Evolutionary conservation across 2,888 invertebrate genomes (phyloP).

Genomic region (Portevinia maculata): DNA sequence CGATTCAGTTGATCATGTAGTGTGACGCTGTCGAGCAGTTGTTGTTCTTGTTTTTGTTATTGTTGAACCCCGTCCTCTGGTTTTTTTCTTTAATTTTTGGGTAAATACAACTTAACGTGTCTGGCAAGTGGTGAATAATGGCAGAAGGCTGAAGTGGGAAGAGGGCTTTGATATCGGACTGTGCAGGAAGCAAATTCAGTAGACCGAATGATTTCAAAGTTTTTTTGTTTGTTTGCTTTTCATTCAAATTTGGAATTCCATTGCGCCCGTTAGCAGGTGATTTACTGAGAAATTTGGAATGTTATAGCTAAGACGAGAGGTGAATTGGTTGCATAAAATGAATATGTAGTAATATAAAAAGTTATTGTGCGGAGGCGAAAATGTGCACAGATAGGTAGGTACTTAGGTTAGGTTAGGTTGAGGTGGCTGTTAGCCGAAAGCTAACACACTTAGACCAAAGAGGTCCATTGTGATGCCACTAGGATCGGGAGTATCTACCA

Average conservation of each 20-base stretch:
- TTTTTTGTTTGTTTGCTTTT: constrained; percentile 17
- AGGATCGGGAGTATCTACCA: too few species aligned
- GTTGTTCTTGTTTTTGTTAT: constrained; percentile 18
- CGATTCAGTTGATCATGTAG: constrained; percentile 59
- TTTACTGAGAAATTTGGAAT: constrained; percentile 48
- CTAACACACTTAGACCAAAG: too few species aligned
- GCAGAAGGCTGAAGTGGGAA: not conserved
- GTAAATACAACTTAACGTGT: constrained; percentile 57
- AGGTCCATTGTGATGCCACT: too few species aligned
- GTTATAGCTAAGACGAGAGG: constrained; percentile 7
- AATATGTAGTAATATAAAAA: too few species aligned
- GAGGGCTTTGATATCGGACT: constrained; percentile 31
- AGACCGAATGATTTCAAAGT: constrained; percentile 61
- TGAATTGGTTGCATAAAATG: constrained; percentile 25
- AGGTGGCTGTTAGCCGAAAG: too few species aligned
- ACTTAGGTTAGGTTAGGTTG: too few species aligned
- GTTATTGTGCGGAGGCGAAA: too few species aligned
- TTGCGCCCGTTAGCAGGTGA: constrained; percentile 55
- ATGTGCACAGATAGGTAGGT: too few species aligned
- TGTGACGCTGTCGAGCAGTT: constrained; percentile 23
- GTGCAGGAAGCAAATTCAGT: constrained; percentile 68
- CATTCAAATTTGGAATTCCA: constrained; percentile 35
- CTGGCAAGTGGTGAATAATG: constrained; percentile 51
- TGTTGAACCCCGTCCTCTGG: constrained; percentile 10
- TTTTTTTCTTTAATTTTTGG: constrained; percentile 35